These are phyloP conservation scores for Atrichornis clamosus DNA, from an alignment of 2,113 vertebrate genomes.

Conservation along the genomic window DNA sequence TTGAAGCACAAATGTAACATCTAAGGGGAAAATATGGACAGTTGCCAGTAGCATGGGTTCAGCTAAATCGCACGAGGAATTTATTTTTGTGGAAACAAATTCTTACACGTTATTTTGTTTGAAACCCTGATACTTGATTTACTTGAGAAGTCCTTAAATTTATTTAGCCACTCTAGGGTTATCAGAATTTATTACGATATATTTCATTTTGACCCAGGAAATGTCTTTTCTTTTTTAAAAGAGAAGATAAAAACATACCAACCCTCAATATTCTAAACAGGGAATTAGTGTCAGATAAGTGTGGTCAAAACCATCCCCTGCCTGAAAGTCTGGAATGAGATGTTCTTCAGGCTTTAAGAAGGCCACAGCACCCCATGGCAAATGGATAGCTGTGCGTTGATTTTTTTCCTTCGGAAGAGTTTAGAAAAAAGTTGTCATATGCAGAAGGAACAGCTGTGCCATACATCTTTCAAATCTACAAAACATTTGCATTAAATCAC, in stretches of 20 bases:
- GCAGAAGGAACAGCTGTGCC: conserved; percentile 66
- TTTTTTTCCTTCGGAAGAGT: conserved; percentile 5
- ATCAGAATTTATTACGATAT: conserved; percentile 53
- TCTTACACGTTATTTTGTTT: conserved; percentile 29
- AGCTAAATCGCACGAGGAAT: not conserved
- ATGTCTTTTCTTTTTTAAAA: conserved; percentile 43
- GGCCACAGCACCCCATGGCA: not conserved
- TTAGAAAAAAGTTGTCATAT: conserved; percentile 5
- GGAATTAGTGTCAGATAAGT: conserved; percentile 70
- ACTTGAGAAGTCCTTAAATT: conserved; percentile 60
- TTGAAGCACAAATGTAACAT: conserved; percentile 9
- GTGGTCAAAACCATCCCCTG: conserved; percentile 39
- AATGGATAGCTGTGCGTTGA: not conserved
- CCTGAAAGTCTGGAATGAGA: conserved; percentile 45
- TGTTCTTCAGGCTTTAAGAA: conserved; percentile 29
- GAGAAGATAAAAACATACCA: conserved; percentile 73
- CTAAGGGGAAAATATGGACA: not conserved
- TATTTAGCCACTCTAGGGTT: conserved; percentile 54
- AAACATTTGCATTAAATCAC: conserved; percentile 4
- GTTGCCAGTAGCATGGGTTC: not conserved
- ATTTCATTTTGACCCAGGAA: conserved; percentile 46
- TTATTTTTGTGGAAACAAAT: conserved; percentile 39
- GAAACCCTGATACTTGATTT: conserved; percentile 60
- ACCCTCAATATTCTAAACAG: conserved; percentile 65
- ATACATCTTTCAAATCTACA: conserved; percentile 62